These are phyloP conservation scores for Microctenopoma lineatum DNA, from an alignment of 2,797 vertebrate genomes.

Conservation along the genomic window DNA sequence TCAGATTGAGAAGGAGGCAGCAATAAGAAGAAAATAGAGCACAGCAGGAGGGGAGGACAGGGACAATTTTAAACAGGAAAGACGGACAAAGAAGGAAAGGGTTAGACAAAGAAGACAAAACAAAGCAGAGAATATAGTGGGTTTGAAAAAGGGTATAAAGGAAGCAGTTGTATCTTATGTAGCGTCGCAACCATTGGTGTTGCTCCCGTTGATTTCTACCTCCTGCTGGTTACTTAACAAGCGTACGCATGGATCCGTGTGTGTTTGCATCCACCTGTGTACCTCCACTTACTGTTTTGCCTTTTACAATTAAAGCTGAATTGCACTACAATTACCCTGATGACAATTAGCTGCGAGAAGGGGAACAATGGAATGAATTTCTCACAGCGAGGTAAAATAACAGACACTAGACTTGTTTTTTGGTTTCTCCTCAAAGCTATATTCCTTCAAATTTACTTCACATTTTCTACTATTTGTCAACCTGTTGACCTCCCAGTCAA, in stretches of 20 bases:
- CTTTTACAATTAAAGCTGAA: conserved; percentile 67
- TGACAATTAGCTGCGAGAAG: conserved; percentile 55
- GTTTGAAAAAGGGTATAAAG: neutral
- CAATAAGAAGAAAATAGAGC: conserved; percentile 17
- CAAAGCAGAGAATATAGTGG: too few species aligned
- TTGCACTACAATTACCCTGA: conserved; percentile 63
- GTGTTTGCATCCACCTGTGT: conserved; percentile 39
- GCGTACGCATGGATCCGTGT: conserved; percentile 23
- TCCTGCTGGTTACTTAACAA: conserved; percentile 51
- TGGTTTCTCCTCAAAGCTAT: neutral
- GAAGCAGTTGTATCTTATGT: conserved; percentile 9
- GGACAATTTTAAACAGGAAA: conserved; percentile 26
- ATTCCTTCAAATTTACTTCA: conserved; percentile 12
- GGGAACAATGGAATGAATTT: conserved; percentile 38
- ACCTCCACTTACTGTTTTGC: conserved; percentile 59
- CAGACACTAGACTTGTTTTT: neutral
- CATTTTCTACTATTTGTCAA: conserved; percentile 29
- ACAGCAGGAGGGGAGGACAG: conserved; percentile 14
- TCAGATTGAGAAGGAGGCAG: conserved; percentile 26
- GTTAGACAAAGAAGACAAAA: neutral
- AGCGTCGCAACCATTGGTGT: conserved; percentile 3
- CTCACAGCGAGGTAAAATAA: conserved; percentile 29
- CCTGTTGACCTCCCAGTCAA: conserved; percentile 31
- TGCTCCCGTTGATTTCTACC: conserved; percentile 15
- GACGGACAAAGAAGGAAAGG: conserved; percentile 7